These are phyloP conservation scores for Pachyuromys duprasi DNA, from an alignment of 2,797 vertebrate species.

Conservation along the genomic window DNA sequence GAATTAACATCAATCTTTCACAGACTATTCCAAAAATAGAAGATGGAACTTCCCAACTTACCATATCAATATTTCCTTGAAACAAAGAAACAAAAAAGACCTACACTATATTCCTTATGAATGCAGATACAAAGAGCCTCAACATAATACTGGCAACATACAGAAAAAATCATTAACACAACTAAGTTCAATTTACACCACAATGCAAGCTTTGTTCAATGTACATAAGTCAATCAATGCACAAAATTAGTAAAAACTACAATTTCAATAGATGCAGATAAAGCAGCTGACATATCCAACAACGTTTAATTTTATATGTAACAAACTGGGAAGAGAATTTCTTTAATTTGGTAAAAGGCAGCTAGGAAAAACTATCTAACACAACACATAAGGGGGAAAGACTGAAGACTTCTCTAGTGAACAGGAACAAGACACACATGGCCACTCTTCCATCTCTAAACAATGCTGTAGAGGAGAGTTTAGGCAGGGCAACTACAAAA, in stretches of 20 bases:
- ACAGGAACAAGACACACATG: neutral
- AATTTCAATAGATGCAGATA: neutral
- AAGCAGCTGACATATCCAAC: neutral
- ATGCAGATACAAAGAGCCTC: neutral
- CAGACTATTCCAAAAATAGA: neutral
- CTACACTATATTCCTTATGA: neutral
- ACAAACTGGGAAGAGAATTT: neutral
- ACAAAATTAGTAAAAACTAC: neutral
- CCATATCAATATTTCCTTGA: neutral
- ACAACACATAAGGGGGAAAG: neutral
- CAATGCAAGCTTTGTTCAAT: neutral
- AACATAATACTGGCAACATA: slow-evolving; percentile 1
- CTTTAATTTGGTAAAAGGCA: neutral
- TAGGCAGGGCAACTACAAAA: neutral
- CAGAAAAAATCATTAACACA: neutral
- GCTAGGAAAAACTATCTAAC: neutral
- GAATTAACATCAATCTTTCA: neutral
- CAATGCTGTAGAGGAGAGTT: neutral
- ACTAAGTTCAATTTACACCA: neutral
- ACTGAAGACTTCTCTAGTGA: neutral
- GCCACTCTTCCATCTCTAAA: neutral
- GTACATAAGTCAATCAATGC: neutral
- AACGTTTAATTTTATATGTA: neutral
- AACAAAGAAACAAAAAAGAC: neutral
- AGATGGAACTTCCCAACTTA: neutral